Evolutionary conservation across 37 sponge, comb jelly and placozoan genomes (phyloP).

Genomic region (Axinella damicornis): DNA sequence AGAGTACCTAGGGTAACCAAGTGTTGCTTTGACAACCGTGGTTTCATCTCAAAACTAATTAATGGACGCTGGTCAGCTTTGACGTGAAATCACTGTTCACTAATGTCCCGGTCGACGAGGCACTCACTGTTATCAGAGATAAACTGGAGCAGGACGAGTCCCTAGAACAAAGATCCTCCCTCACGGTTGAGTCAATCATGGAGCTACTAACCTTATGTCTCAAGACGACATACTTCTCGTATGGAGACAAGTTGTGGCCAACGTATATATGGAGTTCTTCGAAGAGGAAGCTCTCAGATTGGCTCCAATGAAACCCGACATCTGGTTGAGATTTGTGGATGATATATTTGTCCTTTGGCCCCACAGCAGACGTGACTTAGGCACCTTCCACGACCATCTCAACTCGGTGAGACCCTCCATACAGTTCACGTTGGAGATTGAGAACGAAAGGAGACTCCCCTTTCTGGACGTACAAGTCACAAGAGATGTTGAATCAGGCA

Average conservation of each 20-base stretch:
- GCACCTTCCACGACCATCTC: background rate
- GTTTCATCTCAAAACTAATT: no score
- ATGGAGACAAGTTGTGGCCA: background rate
- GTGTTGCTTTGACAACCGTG: no score
- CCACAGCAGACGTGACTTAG: background rate
- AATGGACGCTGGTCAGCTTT: background rate
- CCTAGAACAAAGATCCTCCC: no score
- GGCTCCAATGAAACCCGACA: background rate
- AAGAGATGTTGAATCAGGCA: background rate
- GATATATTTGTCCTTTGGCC: slow-evolving; percentile 23
- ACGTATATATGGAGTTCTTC: background rate
- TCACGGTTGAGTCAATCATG: background rate
- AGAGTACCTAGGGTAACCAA: no score
- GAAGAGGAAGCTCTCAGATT: background rate
- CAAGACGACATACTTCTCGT: background rate
- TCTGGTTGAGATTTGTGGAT: slow-evolving; percentile 7
- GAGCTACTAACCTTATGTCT: background rate
- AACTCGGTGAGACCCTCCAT: background rate
- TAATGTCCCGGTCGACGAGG: background rate
- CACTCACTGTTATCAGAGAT: background rate
- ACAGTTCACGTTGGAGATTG: slow-evolving; percentile 15
- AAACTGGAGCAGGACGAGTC: background rate
- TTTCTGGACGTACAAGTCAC: slow-evolving; percentile 19
- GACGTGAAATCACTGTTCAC: background rate
- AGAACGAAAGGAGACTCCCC: background rate